Percentiles rank a stretch among this genome's conserved stretches.
Evolutionary conservation across 1,140 invertebrate genomes (phyloP).

Genomic region (Sesamia nonagrioides): DNA sequence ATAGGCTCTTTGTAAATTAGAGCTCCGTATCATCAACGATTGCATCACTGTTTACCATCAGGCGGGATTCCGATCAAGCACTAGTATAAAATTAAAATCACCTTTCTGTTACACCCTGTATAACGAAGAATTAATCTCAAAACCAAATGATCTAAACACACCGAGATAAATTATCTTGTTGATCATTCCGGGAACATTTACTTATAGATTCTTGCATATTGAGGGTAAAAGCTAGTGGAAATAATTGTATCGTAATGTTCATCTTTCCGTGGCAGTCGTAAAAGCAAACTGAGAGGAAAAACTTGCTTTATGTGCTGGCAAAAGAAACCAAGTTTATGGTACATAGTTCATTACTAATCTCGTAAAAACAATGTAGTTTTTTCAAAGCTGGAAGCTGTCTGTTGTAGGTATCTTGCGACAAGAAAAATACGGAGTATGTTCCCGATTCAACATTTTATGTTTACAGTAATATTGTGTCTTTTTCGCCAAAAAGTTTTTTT

Average conservation of each 20-base stretch:
- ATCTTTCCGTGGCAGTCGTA: constrained; percentile 14
- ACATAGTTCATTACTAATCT: constrained; percentile 5
- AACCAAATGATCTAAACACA: not conserved
- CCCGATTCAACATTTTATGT: too few species aligned
- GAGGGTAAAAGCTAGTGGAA: constrained; percentile 3
- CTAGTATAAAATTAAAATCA: too few species aligned
- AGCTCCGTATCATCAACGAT: too few species aligned
- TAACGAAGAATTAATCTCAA: not conserved
- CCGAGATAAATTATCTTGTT: not conserved
- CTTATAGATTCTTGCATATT: not conserved
- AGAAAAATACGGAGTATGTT: not conserved
- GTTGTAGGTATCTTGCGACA: not conserved
- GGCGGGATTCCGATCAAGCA: too few species aligned
- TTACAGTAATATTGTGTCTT: too few species aligned
- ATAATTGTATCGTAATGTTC: constrained; percentile 17
- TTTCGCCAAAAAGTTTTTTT: too few species aligned
- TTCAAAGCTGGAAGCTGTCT: not conserved
- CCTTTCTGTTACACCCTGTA: too few species aligned
- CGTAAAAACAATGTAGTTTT: constrained; percentile 13
- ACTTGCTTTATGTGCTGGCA: constrained; percentile 19
- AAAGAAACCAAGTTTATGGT: constrained; percentile 8
- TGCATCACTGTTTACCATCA: too few species aligned
- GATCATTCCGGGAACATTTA: not conserved
- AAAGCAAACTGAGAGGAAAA: constrained; percentile 15
- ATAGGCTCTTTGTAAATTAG: too few species aligned